Base-by-base conservation (phyloP, 2,888 invertebrate genomes). In the Axea sp. region DNA sequence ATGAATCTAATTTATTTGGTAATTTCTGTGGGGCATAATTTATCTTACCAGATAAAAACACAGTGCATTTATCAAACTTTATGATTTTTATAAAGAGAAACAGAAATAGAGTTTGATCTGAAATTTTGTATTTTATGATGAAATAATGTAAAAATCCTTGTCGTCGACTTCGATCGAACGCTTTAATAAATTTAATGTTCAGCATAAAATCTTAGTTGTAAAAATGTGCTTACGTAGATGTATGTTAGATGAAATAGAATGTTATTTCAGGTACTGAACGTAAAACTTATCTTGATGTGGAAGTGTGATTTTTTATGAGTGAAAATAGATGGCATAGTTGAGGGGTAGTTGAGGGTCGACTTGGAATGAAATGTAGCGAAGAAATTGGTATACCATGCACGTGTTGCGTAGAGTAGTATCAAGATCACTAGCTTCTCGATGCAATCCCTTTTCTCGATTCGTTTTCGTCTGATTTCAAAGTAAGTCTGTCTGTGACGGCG, bases 381-480 rank as follows among this genome's bases (percentile, higher is more conserved):
- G 28, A 60, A 35, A 64, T 76, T 59, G 68, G 64, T 49, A 76
- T 59, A 64, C 76, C 17, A 43, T 60, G 64, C 76, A 74, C 76
- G 73, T 74, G 68, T 67, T 51, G 17, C 22, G 30, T 28, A 43
- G 39, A 49, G 43, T 28, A 14, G 24, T 33, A 31, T 49, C 24
- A 19, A 49, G 24, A 35, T 33, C 30, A 28, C 19, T 39, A 28
- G 49, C 15, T 26, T 26, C 19, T 33, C 41, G 26, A 11, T 37
- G 26, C 57, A 62, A 73, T 68, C 64, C 64, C 69, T 74, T 55
- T 74, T 69, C 15, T 24, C 74, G 51, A 76, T 74, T 72, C 74
- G 57, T 53, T 68, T 69, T 64, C 53, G 47, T 47, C 33, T 60
- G 51, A 43, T 51, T 53, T 26, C 49, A 39, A 55, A 73, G 67